Evolutionary conservation across 2,113 vertebrate species (phyloP).

Genomic region (Zapornia atra): DNA sequence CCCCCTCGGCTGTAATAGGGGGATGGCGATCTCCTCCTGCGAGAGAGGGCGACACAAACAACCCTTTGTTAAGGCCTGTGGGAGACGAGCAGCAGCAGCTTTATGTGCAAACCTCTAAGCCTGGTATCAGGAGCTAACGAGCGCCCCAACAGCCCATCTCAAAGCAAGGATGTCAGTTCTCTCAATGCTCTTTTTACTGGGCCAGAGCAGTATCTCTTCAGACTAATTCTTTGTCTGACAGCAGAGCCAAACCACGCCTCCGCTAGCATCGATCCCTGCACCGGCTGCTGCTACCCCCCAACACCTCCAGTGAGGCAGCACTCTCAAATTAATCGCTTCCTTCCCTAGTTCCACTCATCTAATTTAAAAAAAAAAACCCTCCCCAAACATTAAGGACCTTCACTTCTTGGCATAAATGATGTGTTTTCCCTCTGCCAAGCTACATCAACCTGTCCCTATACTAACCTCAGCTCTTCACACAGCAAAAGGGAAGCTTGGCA

Average conservation of each 20-base stretch:
- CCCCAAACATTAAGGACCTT: background rate
- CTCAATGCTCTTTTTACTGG: background rate
- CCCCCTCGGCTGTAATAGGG: constrained; percentile 92
- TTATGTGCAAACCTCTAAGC: background rate
- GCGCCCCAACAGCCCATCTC: background rate
- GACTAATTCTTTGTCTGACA: background rate
- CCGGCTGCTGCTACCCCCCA: background rate
- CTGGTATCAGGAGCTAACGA: rapidly evolving
- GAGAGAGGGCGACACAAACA: background rate
- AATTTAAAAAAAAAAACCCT: background rate
- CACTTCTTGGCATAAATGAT: background rate
- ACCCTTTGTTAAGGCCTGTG: rapidly evolving
- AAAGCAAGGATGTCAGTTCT: background rate
- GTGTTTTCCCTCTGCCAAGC: background rate
- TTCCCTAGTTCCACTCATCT: background rate
- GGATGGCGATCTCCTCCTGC: constrained; percentile 92
- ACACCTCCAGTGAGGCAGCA: background rate
- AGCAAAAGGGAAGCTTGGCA: rapidly evolving
- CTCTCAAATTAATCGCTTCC: background rate
- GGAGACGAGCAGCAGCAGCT: background rate
- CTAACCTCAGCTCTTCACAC: background rate
- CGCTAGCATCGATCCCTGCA: background rate
- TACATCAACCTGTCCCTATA: background rate
- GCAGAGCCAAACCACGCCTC: background rate
- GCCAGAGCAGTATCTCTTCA: background rate